Conservation (phyloP, 2,113 vertebrate species). For the Progne subis region DNA sequence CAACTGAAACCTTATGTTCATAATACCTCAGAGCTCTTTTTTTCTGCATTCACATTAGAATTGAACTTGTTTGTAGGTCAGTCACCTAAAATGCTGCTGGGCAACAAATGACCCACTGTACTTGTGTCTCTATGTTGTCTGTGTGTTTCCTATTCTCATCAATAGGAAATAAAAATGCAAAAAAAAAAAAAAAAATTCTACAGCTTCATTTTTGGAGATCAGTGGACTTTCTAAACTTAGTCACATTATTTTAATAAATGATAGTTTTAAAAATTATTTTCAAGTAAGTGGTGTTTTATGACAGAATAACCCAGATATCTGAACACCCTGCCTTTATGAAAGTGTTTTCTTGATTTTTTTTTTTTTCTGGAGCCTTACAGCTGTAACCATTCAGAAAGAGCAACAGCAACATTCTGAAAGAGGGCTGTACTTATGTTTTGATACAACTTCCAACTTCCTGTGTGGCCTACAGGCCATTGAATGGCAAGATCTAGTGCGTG, state of each 20-base stretch:
- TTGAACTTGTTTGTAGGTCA: neutral
- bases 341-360: neutral
- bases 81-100: neutral
- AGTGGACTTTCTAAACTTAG: neutral
- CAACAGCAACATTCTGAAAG: neutral
- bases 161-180: neutral
- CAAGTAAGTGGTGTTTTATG: neutral
- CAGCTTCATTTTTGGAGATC: neutral
- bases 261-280: neutral
- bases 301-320: neutral
- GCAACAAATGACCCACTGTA: neutral
- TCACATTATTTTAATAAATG: neutral
- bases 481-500: neutral
- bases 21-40: neutral
- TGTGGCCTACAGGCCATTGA: neutral
- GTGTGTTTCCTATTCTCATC: neutral
- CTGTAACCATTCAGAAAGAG: slow-evolving; percentile 3
- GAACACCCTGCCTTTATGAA: neutral
- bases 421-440: slow-evolving; percentile 30
- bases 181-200: neutral
- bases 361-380: slow-evolving; percentile 9
- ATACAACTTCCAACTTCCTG: slow-evolving; percentile 27
- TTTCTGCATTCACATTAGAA: neutral
- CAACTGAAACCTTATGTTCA: neutral
- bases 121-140: neutral